Evolutionary conservation across 2,888 invertebrate genomes (phyloP).

Genomic region (Lordiphosa fenestrarum): DNA sequence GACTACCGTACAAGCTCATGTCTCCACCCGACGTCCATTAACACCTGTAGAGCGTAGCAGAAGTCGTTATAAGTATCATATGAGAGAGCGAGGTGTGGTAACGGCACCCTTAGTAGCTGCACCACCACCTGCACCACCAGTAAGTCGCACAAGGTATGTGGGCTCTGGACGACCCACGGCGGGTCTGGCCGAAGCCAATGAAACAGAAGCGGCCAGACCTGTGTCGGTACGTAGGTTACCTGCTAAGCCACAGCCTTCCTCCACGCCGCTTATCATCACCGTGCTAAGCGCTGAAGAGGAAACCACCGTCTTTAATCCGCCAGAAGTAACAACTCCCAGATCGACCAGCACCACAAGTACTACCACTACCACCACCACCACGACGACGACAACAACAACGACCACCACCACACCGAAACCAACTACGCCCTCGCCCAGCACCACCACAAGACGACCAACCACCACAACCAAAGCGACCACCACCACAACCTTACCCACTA

Average conservation of each 20-base stretch:
- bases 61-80: conserved; percentile 70
- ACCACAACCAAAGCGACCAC: conserved; percentile 23
- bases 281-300: conserved; percentile 76
- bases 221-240: conserved; percentile 36
- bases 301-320: conserved; percentile 35
- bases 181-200: conserved; percentile 27
- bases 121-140: conserved; percentile 34
- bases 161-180: conserved; percentile 63
- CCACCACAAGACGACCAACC: conserved; percentile 19
- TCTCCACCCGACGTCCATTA: conserved; percentile 56
- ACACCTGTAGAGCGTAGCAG: conserved; percentile 71
- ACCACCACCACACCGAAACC: conserved; percentile 13
- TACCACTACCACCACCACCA: conserved; percentile 14
- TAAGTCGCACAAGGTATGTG: conserved; percentile 52
- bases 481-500: conserved; percentile 11
- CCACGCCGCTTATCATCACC: conserved; percentile 76
- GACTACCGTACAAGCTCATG: conserved; percentile 39
- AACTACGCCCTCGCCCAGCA: conserved; percentile 8
- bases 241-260: conserved; percentile 38
- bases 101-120: conserved; percentile 19
- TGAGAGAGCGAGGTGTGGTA: conserved; percentile 57
- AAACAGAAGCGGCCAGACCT: conserved; percentile 32
- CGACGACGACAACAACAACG: conserved; percentile 14
- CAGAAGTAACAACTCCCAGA: conserved; percentile 6
- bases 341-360: conserved; percentile 20